Percentiles rank a stretch among this genome's conserved stretches.
Conservation (phyloP, 1,140 invertebrate species). For the Drosophila tsacasi region DNA sequence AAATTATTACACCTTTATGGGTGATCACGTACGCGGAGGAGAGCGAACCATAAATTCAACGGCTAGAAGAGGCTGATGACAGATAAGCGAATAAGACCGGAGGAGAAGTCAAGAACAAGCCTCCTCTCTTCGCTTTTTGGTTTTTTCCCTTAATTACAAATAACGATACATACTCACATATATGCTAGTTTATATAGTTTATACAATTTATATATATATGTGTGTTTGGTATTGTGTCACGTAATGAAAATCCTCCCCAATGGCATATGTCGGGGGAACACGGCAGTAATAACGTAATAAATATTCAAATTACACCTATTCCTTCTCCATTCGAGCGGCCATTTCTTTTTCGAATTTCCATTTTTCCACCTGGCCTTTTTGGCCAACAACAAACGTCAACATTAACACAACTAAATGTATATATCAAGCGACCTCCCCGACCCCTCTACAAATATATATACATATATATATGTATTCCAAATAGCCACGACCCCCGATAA, state of each 20-base stretch:
- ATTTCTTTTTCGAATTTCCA: slow-evolving; percentile 60
- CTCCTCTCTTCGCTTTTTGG: neutral
- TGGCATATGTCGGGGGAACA: slow-evolving; percentile 22
- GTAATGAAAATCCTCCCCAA: slow-evolving; percentile 48
- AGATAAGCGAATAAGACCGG: slow-evolving; percentile 28
- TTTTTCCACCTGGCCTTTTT: slow-evolving; percentile 61
- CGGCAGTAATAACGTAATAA: slow-evolving; percentile 73
- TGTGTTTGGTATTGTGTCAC: slow-evolving; percentile 21
- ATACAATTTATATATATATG: neutral
- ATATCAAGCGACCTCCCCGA: slow-evolving; percentile 40
- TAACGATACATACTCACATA: neutral
- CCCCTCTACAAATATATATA: neutral
- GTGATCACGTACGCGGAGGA: slow-evolving; percentile 75
- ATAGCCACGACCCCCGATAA: slow-evolving; percentile 9
- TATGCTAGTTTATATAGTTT: slow-evolving; percentile 2
- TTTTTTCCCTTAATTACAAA: slow-evolving; percentile 26
- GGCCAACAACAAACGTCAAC: slow-evolving; percentile 59
- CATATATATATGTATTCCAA: slow-evolving; percentile 9
- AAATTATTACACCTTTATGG: slow-evolving; percentile 84
- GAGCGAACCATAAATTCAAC: slow-evolving; percentile 65
- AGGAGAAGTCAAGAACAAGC: slow-evolving; percentile 31
- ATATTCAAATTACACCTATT: slow-evolving; percentile 78
- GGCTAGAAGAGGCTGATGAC: slow-evolving; percentile 67
- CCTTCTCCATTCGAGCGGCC: slow-evolving; percentile 44
- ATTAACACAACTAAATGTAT: slow-evolving; percentile 79